Base-by-base conservation (phyloP, 2,888 invertebrate genomes). In the Epicampocera succincta region DNA sequence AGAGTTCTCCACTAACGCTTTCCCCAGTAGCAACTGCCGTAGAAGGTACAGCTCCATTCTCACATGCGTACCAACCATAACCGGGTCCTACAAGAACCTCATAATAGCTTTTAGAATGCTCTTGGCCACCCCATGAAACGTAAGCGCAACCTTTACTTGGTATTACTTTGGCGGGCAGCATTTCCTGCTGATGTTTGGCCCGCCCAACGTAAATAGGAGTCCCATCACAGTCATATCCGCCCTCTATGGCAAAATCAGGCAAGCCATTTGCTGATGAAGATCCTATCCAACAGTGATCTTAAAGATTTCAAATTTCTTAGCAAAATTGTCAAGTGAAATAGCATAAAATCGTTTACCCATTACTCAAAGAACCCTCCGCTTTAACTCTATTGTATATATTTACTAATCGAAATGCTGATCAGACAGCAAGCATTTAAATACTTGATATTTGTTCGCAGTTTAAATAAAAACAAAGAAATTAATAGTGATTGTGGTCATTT, bases 161-260 rank as follows among this genome's bases (percentile, higher is more conserved):
- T 42, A 93, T 92, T 0, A 93, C 91, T 90, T 93, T 93, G 0
- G 93, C 93, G 11, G 93, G 93, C 3, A 93, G 80, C 87, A 92
- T 90, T 84, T 93, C 93, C 13, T 93, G 93, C 15, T 91, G 90
- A 84, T 93, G 92, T 77, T 86, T 89, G 13, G 92, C 91, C 3
- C 87, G 87, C 1, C 88, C 88, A n/a, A 88, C 86, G 50, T 87
- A 88, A 38, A 87, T 86, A 29, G 85, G 84, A 17, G 85, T 65
- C 6, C 86, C 85, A 74, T 88, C 87, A 11, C 84, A 76, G 77
- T 88, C 88, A 52, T 86, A 84, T 8, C 88, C 88, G 17, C 85
- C 87, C 42, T 84, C 73, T 46, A 87, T 85, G 6, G 87, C 85
- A 40, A 84, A 87, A 13, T 88, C 86, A 56, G 91, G 90, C 77